Percentiles rank a stretch among this genome's conserved stretches.
phyloP scores from a whole-genome alignment of 2,113 vertebrate genomes.

The Kobus ellipsiprymnus region DNA sequence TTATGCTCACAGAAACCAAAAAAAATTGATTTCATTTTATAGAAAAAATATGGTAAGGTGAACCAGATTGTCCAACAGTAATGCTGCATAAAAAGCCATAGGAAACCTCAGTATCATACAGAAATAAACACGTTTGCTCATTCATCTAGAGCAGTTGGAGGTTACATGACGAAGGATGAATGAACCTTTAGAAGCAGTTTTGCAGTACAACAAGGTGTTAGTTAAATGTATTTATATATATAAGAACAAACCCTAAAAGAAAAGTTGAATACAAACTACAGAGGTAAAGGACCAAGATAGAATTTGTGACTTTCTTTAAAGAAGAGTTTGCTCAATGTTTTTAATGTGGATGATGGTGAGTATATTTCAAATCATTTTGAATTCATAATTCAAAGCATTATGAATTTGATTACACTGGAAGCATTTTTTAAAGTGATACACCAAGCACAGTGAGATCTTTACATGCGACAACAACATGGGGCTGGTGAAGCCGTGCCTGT shows the following conservation, averaged over 20 bases:
- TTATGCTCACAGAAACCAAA: background rate
- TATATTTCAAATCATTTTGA: background rate
- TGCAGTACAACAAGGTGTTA: background rate
- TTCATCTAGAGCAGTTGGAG: background rate
- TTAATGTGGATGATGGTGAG: background rate
- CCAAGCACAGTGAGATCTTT: no score
- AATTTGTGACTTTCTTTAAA: background rate
- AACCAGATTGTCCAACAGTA: background rate
- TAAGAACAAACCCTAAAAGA: background rate
- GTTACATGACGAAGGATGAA: background rate
- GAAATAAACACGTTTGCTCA: background rate
- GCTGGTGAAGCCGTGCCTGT: no score
- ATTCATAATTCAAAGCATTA: slow-evolving; percentile 28
- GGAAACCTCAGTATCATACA: background rate
- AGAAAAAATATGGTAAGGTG: background rate
- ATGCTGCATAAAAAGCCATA: background rate
- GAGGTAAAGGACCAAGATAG: background rate
- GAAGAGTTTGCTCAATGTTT: background rate
- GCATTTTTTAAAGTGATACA: background rate
- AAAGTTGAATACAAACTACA: background rate
- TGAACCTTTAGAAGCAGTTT: background rate
- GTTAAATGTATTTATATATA: background rate
- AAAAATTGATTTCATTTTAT: background rate
- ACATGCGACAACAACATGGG: no score
- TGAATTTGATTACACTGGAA: slow-evolving; percentile 27